A percentile compares a stretch with the other conserved stretches of the same genome.
These are phyloP conservation scores for Sprattus sprattus DNA, from an alignment of 2,113 vertebrate species.

Conservation along the genomic window DNA sequence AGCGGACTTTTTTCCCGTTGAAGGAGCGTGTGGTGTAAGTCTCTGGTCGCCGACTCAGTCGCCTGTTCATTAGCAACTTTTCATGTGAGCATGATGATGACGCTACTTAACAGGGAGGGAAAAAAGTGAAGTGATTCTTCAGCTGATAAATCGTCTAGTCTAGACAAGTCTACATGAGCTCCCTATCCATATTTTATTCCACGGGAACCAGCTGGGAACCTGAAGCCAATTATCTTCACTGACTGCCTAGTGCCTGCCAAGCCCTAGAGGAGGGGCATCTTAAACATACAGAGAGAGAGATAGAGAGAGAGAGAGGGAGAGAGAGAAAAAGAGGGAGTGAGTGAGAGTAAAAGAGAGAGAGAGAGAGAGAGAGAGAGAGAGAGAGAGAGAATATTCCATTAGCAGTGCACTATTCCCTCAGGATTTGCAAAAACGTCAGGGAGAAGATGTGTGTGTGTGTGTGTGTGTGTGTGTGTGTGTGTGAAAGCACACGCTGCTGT, in stretches of 20 bases:
- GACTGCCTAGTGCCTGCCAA: slow-evolving; percentile 40
- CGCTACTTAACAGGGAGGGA: slow-evolving; percentile 28
- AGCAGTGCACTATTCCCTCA: background rate
- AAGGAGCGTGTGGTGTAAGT: background rate
- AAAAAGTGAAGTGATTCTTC: background rate
- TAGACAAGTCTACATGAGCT: slow-evolving; percentile 49
- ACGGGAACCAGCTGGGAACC: slow-evolving; percentile 50
- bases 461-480: background rate
- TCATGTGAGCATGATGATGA: slow-evolving; percentile 26
- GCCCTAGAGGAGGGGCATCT: slow-evolving; percentile 34
- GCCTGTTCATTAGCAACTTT: slow-evolving; percentile 37
- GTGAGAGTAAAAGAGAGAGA: slow-evolving; percentile 11
- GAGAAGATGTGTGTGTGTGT: background rate
- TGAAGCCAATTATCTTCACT: slow-evolving; percentile 55
- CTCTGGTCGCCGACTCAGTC: slow-evolving; percentile 27
- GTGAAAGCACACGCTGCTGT: background rate
- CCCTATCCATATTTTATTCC: slow-evolving; percentile 50
- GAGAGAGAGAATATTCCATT: slow-evolving; percentile 10
- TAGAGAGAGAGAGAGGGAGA: background rate
- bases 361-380: background rate
- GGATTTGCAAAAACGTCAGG: background rate
- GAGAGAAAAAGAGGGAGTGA: background rate
- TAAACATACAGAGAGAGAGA: background rate
- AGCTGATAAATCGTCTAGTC: slow-evolving; percentile 42
- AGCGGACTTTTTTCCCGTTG: background rate